Base-by-base conservation (phyloP, 2,797 vertebrate genomes). In the Mallotus villosus region DNA sequence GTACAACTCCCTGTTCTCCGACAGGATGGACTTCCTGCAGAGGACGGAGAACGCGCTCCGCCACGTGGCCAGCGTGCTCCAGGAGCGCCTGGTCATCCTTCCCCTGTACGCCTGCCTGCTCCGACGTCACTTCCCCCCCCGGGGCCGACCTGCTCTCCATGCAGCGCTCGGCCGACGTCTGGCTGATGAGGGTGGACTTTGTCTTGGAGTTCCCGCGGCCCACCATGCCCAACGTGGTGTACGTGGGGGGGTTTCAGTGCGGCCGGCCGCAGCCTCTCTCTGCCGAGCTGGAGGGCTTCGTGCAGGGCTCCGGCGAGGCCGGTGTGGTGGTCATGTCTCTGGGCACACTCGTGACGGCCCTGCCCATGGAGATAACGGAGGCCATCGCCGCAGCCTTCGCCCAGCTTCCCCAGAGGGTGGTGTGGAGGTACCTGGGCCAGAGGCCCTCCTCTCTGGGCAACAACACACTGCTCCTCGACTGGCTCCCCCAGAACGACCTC, bases 191-290 rank as follows among this genome's bases (percentile, higher is more conserved):
- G 55, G 73, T 74, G 4, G 83, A 85, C 65, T 86, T 84, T 70
- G 82, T 86, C 2, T 80, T 88, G 5, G 85, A 86, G 63, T 88
- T 83, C 67, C 83, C 86, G 1, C 73, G 85, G 8, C 84, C 85
- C 1, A 78, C 81, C 27, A 80, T 87, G 82, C 84, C 85, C 34
- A 86, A 86, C n/a, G 34, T 81, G 0, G 58, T 86, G 8, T 87
- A 87, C 64, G 72, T 86, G 2, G 85, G 85, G 1, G 79, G 85
- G 7, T 82, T 86, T 53, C 86, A 87, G 72, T 86, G 84, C 73
- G 61, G 16, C 4, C 72, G 72, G 0, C 46, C 81, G 7, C 69
- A 71, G 55, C 77, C 81, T 1, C 78, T 84, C 1, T 55, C 75
- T 6, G 59, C 49, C 0, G 71, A 85, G 0, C 67, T 87, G 14